Conservation (phyloP, 1,140 invertebrate species). For the Harpegnathos saltator region DNA sequence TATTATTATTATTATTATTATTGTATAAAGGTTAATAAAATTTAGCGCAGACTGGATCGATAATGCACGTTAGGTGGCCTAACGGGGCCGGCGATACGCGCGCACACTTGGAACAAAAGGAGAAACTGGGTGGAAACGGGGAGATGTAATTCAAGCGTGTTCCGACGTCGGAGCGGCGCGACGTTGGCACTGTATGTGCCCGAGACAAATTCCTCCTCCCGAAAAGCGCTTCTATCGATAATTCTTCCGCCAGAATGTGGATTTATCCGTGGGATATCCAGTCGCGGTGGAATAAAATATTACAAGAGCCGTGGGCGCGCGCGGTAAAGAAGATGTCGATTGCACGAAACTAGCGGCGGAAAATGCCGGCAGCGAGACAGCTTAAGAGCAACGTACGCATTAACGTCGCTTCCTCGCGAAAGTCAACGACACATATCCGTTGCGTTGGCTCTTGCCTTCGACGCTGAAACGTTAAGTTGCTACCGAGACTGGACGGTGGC, state of each 20-base stretch:
- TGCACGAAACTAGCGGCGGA: conserved; percentile 42
- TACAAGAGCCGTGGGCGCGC: conserved; percentile 6
- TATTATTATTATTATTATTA: too few relatives aligned
- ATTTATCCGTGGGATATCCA: conserved; percentile 16
- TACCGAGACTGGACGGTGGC: conserved; percentile 77
- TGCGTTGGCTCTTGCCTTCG: conserved; percentile 42
- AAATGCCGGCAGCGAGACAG: conserved; percentile 48
- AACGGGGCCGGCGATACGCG: conserved; percentile 11
- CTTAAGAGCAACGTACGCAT: conserved; percentile 50
- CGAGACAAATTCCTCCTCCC: conserved; percentile 51
- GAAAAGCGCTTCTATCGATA: conserved; percentile 44
- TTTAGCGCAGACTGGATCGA: conserved; percentile 5
- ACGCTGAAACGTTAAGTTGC: conserved; percentile 74
- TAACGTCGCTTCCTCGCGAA: conserved; percentile 32
- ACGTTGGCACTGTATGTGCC: conserved; percentile 34
- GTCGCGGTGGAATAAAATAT: conserved; percentile 58
- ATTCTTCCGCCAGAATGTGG: conserved; percentile 50
- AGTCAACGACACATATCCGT: conserved; percentile 52
- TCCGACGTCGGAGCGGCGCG: conserved; percentile 12
- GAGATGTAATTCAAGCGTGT: conserved; percentile 43
- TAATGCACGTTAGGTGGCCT: conserved; percentile 8
- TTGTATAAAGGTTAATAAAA: conserved; percentile 11
- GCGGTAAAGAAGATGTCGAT: conserved; percentile 58
- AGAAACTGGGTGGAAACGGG: conserved; percentile 7
- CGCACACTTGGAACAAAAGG: not conserved